Conservation (phyloP, 2,113 vertebrate genomes). For the Neolamprologus hecqui region DNA sequence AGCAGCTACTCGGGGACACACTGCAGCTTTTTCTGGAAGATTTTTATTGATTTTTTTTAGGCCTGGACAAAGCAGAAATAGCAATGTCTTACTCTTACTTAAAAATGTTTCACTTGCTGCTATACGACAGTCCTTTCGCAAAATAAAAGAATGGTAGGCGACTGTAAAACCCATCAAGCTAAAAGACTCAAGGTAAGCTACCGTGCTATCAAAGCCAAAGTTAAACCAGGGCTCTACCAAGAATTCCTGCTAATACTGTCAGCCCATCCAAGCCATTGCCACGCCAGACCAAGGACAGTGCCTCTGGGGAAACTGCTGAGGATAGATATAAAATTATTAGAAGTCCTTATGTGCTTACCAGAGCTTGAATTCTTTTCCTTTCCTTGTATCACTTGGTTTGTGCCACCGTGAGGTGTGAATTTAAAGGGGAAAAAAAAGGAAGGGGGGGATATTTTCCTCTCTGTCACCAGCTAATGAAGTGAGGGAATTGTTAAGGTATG, state of each 20-base stretch:
- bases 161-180: not conserved
- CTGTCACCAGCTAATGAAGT: conserved; percentile 35
- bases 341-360: not conserved
- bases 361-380: not conserved
- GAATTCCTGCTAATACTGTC: not conserved
- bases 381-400: conserved; percentile 15
- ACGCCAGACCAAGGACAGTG: not conserved
- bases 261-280: not conserved
- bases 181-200: not conserved
- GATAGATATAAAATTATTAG: not conserved
- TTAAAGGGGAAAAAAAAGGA: fast-evolving
- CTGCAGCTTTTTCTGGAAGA: conserved; percentile 18
- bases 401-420: conserved; percentile 13
- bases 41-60: conserved; percentile 39
- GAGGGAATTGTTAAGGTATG: conserved; percentile 8
- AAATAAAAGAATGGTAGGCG: not conserved
- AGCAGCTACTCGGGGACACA: conserved; percentile 20
- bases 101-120: conserved; percentile 4
- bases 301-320: not conserved
- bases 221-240: not conserved
- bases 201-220: not conserved
- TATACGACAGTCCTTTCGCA: not conserved
- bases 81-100: conserved; percentile 16
- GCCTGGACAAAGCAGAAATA: conserved; percentile 11
- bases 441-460: not conserved